phyloP scores from a whole-genome alignment of 64 coral and sea anemone species.

The Dendrophyllia cribrosa region DNA sequence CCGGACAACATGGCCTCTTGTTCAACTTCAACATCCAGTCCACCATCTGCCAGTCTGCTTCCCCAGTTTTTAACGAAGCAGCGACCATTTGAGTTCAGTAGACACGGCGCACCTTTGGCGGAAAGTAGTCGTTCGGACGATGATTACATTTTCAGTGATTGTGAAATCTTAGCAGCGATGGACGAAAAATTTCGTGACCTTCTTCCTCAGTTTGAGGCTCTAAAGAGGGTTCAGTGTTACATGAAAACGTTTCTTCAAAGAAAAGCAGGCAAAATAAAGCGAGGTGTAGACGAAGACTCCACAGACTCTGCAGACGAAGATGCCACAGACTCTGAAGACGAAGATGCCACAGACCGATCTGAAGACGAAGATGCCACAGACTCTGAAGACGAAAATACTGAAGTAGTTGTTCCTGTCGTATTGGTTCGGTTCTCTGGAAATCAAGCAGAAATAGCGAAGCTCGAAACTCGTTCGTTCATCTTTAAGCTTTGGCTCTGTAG shows the following conservation, averaged over 20 bases:
- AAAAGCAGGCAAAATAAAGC: too few relatives aligned
- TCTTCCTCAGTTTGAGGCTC: not conserved
- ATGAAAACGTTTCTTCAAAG: slow-evolving; percentile 1
- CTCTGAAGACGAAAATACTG: not conserved
- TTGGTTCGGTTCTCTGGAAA: not conserved
- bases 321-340: too few relatives aligned
- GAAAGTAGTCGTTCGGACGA: not conserved
- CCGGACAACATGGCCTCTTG: slow-evolving; percentile 2
- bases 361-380: not conserved
- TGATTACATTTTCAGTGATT: not conserved
- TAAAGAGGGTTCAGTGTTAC: not conserved
- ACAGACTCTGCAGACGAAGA: too few relatives aligned
- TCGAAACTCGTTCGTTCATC: slow-evolving; percentile 4
- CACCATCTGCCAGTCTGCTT: not conserved
- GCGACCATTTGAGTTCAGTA: not conserved
- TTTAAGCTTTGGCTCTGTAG: slow-evolving; percentile 7
- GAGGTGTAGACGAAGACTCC: too few relatives aligned
- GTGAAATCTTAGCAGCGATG: not conserved
- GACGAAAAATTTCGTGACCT: not conserved
- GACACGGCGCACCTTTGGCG: not conserved
- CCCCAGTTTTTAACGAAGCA: not conserved
- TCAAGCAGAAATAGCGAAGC: not conserved
- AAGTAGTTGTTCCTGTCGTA: not conserved
- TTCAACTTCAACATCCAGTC: not conserved
- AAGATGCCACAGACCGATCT: not conserved